phyloP scores from a whole-genome alignment of 2,113 vertebrate genomes.

The Alces alces region DNA sequence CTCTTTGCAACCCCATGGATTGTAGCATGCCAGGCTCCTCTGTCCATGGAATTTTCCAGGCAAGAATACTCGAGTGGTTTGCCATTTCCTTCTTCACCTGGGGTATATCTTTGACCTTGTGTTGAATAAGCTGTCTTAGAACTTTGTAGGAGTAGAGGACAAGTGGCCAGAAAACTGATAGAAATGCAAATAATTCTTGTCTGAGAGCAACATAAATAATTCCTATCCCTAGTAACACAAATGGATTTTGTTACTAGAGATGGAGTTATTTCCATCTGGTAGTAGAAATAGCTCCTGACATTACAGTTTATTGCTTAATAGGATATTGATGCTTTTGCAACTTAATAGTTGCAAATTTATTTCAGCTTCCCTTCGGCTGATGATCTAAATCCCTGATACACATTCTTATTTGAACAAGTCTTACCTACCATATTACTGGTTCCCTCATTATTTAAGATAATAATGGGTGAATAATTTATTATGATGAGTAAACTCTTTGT shows the following conservation, averaged over 20 bases:
- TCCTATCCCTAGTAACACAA: neutral
- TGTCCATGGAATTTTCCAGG: neutral
- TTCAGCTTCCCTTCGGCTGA: neutral
- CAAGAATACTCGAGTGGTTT: neutral
- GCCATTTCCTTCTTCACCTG: neutral
- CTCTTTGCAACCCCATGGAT: neutral
- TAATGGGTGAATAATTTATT: neutral
- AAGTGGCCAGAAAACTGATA: neutral
- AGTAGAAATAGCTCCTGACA: neutral
- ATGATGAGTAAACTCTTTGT: neutral
- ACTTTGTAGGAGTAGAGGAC: neutral
- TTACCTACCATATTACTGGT: neutral
- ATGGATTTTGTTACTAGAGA: neutral
- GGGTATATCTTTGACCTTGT: neutral
- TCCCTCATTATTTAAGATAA: neutral
- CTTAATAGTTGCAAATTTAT: neutral
- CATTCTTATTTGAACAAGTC: slow-evolving; percentile 4
- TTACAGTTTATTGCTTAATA: neutral
- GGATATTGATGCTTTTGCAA: neutral
- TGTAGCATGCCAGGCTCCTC: neutral
- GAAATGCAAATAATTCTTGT: neutral
- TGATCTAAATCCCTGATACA: slow-evolving; percentile 14
- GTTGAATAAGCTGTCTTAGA: neutral
- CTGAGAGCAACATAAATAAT: neutral
- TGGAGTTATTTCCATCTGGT: neutral